Evolutionary conservation across 1,140 invertebrate genomes (phyloP), one percentile per base, ranked within the genome.

Genomic region (Heliconius eleuchia): DNA sequence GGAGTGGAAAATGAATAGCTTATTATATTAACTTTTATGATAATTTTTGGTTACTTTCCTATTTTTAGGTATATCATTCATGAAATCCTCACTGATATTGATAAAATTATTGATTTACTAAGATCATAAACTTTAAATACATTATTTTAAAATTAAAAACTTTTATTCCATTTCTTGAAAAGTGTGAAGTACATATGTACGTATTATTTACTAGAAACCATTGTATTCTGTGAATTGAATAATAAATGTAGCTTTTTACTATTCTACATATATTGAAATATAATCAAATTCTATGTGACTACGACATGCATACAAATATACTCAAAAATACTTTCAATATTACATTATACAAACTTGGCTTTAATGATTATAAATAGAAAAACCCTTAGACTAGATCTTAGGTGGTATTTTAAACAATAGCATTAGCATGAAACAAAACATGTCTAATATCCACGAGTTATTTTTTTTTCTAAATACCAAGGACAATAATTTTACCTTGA

Each of bases 171-270:
- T 78, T 78, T 73, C 76, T 39, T 72, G 42, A 52, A 78, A 78
- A 60, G 50, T 78, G 6, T 60, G 13, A 27, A 57, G n/a, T 23
- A 57, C 19, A 19, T 42, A 60, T 1, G 8, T 42, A 60, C 0
- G n/a, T 9, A 23, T 19, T 60, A 73, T 57, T 71, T 77, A 39
- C 55, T 77, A 42, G 37, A 71, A 73, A 37, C 30, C 50, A 77
- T 77, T 77, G 76, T 77, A 72, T 77, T 57, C 71, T 39, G n/a
- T n/a, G 71, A 57, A 57, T 42, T 60, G 7, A 71, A 23, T 50
- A 57, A 73, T 52, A 57, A 39, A 73, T 57, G 55, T 39, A 60
- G 34, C 34, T 55, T 77, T 73, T 77, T 57, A 37, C 3, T 73
- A 73, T 77, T 77, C 52, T 71, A 73, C 27, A 55, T 71, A 34